A percentile compares a stretch with the other conserved stretches of the same genome.
These are phyloP conservation scores for Paraescarpia echinospica DNA, from an alignment of 1,140 invertebrate genomes.

Conservation along the genomic window DNA sequence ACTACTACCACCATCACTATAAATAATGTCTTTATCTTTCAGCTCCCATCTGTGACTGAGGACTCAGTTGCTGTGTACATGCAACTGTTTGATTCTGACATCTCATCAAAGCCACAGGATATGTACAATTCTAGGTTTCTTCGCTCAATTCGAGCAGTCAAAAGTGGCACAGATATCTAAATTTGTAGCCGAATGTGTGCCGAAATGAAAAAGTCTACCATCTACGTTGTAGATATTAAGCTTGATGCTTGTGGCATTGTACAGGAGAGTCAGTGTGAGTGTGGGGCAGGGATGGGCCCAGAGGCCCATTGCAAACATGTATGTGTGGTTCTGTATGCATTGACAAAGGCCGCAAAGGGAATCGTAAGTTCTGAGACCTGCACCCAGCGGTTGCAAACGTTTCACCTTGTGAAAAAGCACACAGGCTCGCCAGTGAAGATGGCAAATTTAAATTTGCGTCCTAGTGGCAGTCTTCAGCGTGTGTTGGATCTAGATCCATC, in stretches of 20 bases:
- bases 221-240: conserved; percentile 33
- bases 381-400: conserved; percentile 35
- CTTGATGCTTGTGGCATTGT: conserved; percentile 26
- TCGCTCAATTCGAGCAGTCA: too few species aligned
- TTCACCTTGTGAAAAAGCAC: conserved; percentile 30
- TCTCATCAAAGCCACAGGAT: neutral
- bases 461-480: conserved; percentile 15
- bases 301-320: conserved; percentile 39
- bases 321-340: conserved; percentile 28
- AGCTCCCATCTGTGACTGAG: conserved; percentile 12
- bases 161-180: neutral
- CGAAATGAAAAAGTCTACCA: conserved; percentile 33
- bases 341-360: conserved; percentile 17
- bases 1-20: too few species aligned
- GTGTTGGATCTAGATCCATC: conserved; percentile 31
- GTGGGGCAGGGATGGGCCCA: conserved; percentile 37
- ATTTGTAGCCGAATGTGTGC: conserved; percentile 16
- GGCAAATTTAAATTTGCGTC: conserved; percentile 15
- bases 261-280: conserved; percentile 37
- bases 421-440: conserved; percentile 32
- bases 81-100: neutral
- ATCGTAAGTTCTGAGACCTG: conserved; percentile 32
- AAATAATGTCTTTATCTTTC: neutral
- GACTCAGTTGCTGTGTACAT: neutral
- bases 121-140: neutral